A percentile compares a stretch with the other conserved stretches of the same genome.
phyloP scores from a whole-genome alignment of 2,888 invertebrate species.

The Mythimna loreyi region DNA sequence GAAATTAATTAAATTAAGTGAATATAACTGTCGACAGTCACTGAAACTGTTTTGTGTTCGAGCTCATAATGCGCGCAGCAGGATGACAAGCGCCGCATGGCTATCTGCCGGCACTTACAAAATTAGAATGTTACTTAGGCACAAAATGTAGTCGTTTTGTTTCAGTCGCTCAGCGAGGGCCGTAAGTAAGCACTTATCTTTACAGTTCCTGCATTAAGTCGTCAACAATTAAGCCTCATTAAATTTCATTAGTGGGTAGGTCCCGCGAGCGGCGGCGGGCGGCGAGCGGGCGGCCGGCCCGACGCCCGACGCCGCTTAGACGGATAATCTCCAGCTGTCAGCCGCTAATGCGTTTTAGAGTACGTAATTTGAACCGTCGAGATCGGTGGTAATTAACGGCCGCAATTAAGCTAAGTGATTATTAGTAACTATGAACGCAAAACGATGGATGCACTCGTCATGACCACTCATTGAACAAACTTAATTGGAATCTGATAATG shows the following conservation, averaged over 20 bases:
- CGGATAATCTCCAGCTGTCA: constrained; percentile 91
- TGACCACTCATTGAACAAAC: constrained; percentile 56
- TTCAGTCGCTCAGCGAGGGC: constrained; percentile 77
- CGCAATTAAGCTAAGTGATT: constrained; percentile 90
- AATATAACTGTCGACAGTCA: constrained; percentile 12
- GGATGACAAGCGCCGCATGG: constrained; percentile 35
- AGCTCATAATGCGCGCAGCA: constrained; percentile 29
- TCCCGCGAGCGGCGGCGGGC: constrained; percentile 77
- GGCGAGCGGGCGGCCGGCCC: constrained; percentile 71
- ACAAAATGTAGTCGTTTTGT: constrained; percentile 76
- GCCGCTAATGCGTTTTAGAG: constrained; percentile 91
- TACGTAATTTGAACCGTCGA: constrained; percentile 91
- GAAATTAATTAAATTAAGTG: background rate
- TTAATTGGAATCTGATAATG: constrained; percentile 50
- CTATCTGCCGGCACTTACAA: constrained; percentile 39
- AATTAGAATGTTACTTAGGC: constrained; percentile 64
- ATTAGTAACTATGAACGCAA: constrained; percentile 84
- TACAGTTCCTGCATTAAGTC: constrained; percentile 89
- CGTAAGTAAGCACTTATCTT: constrained; percentile 84
- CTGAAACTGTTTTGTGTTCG: background rate
- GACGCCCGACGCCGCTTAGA: constrained; percentile 84
- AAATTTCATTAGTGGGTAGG: constrained; percentile 88
- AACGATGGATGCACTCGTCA: constrained; percentile 72
- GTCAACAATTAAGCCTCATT: constrained; percentile 90
- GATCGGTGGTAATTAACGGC: constrained; percentile 90